Evolutionary conservation across 2,888 invertebrate genomes (phyloP).

Genomic region (Eremobia ochroleuca): DNA sequence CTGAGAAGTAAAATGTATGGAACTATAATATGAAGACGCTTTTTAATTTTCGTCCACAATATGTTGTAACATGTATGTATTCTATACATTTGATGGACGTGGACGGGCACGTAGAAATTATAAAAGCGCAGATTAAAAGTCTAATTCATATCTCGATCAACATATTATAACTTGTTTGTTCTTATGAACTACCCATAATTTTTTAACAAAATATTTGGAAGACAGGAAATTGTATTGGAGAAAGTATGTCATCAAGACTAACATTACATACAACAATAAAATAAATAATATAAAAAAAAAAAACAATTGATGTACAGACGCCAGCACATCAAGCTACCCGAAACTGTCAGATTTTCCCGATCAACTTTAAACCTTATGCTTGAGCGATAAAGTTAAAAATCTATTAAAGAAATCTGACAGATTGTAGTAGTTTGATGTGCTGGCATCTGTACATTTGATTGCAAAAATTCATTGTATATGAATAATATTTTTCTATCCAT

Average conservation of each 20-base stretch:
- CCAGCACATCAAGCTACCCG: no score
- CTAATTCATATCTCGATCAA: no score
- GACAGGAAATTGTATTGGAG: constrained; percentile 42
- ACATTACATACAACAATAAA: constrained; percentile 34
- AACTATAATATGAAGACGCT: no score
- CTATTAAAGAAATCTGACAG: no score
- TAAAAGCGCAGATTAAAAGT: no score
- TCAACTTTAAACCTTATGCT: no score
- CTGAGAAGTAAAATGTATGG: no score
- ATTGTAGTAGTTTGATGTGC: no score
- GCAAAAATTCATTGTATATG: constrained; percentile 50
- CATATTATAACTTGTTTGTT: neutral
- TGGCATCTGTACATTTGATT: no score
- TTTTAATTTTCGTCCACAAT: neutral
- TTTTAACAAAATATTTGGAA: constrained; percentile 7
- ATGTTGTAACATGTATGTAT: neutral
- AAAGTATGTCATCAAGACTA: constrained; percentile 19
- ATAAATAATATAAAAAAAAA: constrained; percentile 23
- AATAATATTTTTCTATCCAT: constrained; percentile 40
- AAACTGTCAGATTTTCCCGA: no score
- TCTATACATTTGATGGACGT: neutral
- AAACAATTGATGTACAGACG: constrained; percentile 45
- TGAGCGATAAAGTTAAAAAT: no score
- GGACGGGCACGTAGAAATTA: neutral
- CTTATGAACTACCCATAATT: neutral